phyloP scores from a whole-genome alignment of 2,113 vertebrate genomes.

The Hyla sarda region DNA sequence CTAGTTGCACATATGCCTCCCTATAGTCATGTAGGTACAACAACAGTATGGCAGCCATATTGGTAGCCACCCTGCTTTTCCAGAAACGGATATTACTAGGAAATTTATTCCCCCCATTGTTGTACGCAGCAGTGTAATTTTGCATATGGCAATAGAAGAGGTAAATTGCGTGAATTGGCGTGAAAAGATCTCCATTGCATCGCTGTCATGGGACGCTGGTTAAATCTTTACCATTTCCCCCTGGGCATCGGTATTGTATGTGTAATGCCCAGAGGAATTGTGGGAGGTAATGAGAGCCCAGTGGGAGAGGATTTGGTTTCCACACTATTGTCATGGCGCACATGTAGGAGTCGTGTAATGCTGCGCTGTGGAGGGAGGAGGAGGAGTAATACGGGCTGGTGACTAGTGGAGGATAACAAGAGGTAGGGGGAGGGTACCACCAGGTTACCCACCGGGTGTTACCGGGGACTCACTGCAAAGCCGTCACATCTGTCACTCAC shows the following conservation, averaged over 20 bases:
- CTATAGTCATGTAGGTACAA: too few relatives aligned
- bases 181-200: neutral
- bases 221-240: conserved; percentile 32
- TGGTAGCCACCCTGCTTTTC: neutral
- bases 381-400: neutral
- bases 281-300: conserved; percentile 46
- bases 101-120: neutral
- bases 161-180: neutral
- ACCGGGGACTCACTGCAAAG: neutral
- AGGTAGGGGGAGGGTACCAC: neutral
- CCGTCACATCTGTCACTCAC: neutral
- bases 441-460: neutral
- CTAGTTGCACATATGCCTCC: too few relatives aligned
- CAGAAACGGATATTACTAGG: neutral
- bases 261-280: conserved; percentile 36
- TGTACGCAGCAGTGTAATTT: neutral
- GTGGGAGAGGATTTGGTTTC: conserved; percentile 38
- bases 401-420: neutral
- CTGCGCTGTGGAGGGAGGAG: neutral
- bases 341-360: neutral
- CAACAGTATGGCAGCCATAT: neutral
- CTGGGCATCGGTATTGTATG: conserved; percentile 24
- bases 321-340: conserved; percentile 19
- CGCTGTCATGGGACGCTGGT: too few relatives aligned
- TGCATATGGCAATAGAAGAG: neutral